Evolutionary conservation across 2,888 invertebrate species (phyloP), one percentile per base, ranked within the genome.

Genomic region (Mythimna vitellina): DNA sequence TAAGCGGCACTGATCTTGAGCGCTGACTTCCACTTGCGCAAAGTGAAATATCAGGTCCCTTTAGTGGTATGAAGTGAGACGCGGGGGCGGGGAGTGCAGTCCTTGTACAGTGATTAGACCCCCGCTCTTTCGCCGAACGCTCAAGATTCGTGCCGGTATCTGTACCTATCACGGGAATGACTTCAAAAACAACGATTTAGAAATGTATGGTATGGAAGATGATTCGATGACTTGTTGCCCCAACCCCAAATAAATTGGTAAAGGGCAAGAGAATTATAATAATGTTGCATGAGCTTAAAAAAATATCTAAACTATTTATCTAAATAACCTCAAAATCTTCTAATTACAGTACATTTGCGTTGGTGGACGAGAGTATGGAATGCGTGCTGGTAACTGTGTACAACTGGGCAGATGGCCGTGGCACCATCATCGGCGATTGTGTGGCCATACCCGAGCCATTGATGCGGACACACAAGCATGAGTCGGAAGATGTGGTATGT

Each of bases 391-490:
- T 98, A 75, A 98, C 98, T 1, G 97, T 99, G 61, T 99, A 98
- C 94, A 99, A 99, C 96, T 96, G 98, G 93, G 98, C 98, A 10
- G 97, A 97, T 88, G 98, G 98, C 0, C 97, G 97, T 89, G 98
- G 98, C 57, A 97, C 98, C 67, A 98, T 98, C 78, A 98, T 99
- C 74, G 98, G 98, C 1, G 98, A 99, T 94, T 97, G 97, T 42
- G 97, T 99, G 20, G 98, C 98, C 12, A 97, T 99, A 82, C 98
- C 98, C 0, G 98, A 98, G 89, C 98, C 98, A 0, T 96, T 93
- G 84, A 90, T 98, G 54, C 96, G 96, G 53, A 91, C 95, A 68
- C 97, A 98, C 38, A 96, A 97, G 20, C 92, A 96, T 32, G 89
- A 89, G 1, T 87, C 87, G 0, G 82, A 86, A 0, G 78, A 86